Percentiles rank a stretch among this genome's conserved stretches.
Evolutionary conservation across 2,797 vertebrate species (phyloP).

Genomic region (Sebastes melanostomus): DNA sequence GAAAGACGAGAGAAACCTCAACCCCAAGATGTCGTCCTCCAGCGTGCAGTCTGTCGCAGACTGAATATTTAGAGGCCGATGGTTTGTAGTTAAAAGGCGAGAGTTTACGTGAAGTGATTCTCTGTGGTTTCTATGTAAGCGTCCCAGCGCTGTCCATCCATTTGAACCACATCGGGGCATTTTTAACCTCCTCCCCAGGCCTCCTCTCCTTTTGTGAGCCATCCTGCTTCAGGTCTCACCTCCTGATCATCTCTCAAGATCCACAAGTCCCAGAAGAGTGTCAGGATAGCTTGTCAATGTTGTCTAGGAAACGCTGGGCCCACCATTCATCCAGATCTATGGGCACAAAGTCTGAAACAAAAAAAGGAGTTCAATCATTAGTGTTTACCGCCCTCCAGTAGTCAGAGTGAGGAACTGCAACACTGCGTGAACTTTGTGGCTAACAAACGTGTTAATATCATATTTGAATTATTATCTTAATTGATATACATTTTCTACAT

Average conservation of each 20-base stretch:
- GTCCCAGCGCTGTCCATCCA: constrained; percentile 47
- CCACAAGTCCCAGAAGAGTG: background rate
- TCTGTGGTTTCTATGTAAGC: background rate
- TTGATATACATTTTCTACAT: too few relatives aligned
- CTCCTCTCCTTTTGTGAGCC: background rate
- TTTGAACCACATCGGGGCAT: constrained; percentile 17
- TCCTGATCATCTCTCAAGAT: constrained; percentile 20
- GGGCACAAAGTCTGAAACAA: constrained; percentile 88
- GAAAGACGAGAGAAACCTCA: constrained; percentile 11
- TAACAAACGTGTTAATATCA: background rate
- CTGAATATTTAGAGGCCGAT: background rate
- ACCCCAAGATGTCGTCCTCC: constrained; percentile 7
- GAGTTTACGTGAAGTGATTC: constrained; percentile 34
- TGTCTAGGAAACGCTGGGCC: constrained; percentile 94
- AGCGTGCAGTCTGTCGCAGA: background rate
- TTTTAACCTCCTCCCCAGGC: background rate
- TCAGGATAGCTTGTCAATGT: constrained; percentile 91
- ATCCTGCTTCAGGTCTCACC: background rate
- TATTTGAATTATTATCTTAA: background rate
- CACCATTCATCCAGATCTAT: constrained; percentile 98
- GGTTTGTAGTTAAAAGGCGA: constrained; percentile 4
- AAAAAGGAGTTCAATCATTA: background rate
- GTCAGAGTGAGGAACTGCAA: background rate
- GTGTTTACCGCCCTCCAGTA: background rate
- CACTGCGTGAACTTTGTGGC: background rate